phyloP scores from a whole-genome alignment of 2,797 vertebrate species.

The Gadopsis marmoratus region DNA sequence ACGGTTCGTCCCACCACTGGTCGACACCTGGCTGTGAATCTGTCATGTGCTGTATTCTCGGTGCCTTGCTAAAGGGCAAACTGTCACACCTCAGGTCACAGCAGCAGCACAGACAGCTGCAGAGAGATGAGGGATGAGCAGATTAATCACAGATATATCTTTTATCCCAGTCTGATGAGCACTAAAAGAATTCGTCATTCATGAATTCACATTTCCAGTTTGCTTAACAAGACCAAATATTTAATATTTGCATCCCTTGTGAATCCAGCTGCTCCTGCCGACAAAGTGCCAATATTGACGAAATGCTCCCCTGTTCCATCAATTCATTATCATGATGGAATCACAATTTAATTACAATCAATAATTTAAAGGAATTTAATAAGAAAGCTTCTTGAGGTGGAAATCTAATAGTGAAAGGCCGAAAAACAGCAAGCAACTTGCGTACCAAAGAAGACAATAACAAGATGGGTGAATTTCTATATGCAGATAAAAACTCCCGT shows the following conservation, averaged over 20 bases:
- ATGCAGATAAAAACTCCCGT: constrained; percentile 52
- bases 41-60: neutral
- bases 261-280: constrained; percentile 32
- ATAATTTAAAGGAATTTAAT: constrained; percentile 77
- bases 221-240: constrained; percentile 26
- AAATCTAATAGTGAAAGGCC: constrained; percentile 75
- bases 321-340: constrained; percentile 67
- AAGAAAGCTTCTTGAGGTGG: constrained; percentile 75
- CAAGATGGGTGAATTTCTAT: constrained; percentile 70
- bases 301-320: constrained; percentile 28
- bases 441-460: constrained; percentile 74
- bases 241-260: constrained; percentile 15
- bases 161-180: constrained; percentile 6
- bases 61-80: constrained; percentile 19
- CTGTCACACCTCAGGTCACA: neutral
- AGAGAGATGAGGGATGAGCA: neutral
- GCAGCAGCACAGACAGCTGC: neutral
- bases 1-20: neutral
- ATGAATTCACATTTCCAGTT: constrained; percentile 6
- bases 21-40: neutral
- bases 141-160: constrained; percentile 11
- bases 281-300: constrained; percentile 62
- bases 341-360: constrained; percentile 71
- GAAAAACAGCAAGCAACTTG: constrained; percentile 66
- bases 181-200: constrained; percentile 1